Conservation (phyloP, 2,797 vertebrate genomes). For the Ciconia nigra region DNA sequence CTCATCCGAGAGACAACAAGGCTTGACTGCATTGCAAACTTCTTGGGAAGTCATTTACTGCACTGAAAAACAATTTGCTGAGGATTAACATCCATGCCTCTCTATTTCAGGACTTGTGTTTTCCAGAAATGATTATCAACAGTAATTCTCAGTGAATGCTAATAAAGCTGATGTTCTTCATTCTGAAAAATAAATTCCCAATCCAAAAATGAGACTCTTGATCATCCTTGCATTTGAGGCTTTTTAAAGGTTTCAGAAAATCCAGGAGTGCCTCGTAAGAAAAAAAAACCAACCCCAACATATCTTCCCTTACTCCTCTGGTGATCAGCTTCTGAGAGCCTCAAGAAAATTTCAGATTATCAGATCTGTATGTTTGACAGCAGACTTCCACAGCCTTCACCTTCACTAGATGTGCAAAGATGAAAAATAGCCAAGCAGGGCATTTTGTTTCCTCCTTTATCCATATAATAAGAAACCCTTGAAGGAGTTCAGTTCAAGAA, state of each 20-base stretch:
- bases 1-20: background rate
- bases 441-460: background rate
- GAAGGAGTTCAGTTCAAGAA: background rate
- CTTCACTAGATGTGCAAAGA: background rate
- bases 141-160: background rate
- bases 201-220: background rate
- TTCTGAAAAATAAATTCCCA: background rate
- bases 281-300: background rate
- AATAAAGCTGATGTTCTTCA: background rate
- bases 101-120: background rate
- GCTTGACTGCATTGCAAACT: background rate
- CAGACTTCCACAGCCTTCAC: background rate
- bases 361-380: background rate
- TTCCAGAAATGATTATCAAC: background rate
- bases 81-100: background rate
- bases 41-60: background rate
- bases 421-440: background rate
- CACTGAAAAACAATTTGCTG: background rate
- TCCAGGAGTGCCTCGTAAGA: background rate
- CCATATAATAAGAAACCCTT: background rate
- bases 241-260: background rate
- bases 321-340: background rate
- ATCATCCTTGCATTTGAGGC: background rate
- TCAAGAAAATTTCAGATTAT: background rate
- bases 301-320: background rate